Percentiles rank a stretch among this genome's conserved stretches.
phyloP scores from a whole-genome alignment of 2,888 invertebrate genomes.

The Eumerus sabulonum region DNA sequence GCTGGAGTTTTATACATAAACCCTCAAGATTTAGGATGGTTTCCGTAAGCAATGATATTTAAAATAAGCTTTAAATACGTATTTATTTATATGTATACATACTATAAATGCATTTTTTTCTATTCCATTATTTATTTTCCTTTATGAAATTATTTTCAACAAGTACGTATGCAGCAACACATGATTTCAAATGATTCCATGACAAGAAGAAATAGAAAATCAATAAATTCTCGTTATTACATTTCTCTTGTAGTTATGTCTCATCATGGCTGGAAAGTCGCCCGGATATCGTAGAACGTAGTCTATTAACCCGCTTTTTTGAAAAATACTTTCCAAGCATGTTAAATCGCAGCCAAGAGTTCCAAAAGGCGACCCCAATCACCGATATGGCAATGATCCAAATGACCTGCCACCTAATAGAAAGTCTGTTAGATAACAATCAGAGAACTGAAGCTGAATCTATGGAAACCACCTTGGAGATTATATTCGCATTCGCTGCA shows the following conservation, averaged over 20 bases:
- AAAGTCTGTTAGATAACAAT: slow-evolving; percentile 84
- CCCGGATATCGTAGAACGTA: slow-evolving; percentile 86
- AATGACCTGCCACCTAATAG: slow-evolving; percentile 92
- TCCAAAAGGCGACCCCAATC: slow-evolving; percentile 94
- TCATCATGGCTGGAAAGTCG: slow-evolving; percentile 93
- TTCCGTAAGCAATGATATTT: slow-evolving; percentile 84
- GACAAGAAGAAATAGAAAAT: background rate
- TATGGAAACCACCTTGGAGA: slow-evolving; percentile 84
- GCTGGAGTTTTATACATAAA: slow-evolving; percentile 97
- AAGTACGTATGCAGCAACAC: background rate
- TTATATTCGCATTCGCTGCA: slow-evolving; percentile 93
- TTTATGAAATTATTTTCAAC: background rate
- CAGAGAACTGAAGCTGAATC: slow-evolving; percentile 83
- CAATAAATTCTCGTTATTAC: too few species aligned
- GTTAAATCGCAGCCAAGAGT: slow-evolving; percentile 87
- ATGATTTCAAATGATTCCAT: too few species aligned
- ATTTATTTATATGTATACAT: too few species aligned
- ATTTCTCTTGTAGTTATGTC: slow-evolving; percentile 84
- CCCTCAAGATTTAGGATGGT: slow-evolving; percentile 96
- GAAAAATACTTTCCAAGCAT: slow-evolving; percentile 95
- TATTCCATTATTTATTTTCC: background rate
- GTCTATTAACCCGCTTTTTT: slow-evolving; percentile 91
- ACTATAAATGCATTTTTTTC: background rate
- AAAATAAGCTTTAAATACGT: too few species aligned
- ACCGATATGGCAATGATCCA: slow-evolving; percentile 94